Percentiles rank a stretch among this genome's conserved stretches.
Conservation (phyloP, 2,113 vertebrate genomes). For the Prietella phreatophila region DNA sequence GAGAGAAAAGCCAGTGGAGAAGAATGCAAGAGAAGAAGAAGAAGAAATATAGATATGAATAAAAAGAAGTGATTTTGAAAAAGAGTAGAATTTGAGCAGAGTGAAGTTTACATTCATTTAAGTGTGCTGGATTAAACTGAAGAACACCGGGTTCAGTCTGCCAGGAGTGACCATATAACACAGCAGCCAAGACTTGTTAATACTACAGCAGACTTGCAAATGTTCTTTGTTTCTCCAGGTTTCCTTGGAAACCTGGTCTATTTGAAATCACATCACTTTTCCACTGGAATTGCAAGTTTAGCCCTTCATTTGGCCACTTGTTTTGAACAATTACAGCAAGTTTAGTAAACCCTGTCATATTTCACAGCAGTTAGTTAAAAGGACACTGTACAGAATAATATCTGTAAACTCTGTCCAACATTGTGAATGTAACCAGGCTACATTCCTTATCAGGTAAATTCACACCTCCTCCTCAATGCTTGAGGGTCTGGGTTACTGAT, state of each 20-base stretch:
- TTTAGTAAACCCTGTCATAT: neutral
- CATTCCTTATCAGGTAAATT: neutral
- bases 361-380: slow-evolving; percentile 4
- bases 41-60: neutral
- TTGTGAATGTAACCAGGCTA: neutral
- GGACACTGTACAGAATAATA: neutral
- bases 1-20: neutral
- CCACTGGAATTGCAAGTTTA: slow-evolving; percentile 16
- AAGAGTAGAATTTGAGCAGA: neutral
- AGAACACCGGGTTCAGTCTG: neutral
- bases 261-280: slow-evolving; percentile 44
- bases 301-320: slow-evolving; percentile 12
- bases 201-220: neutral
- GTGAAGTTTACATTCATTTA: slow-evolving; percentile 27
- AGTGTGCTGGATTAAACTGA: slow-evolving; percentile 10
- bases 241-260: slow-evolving; percentile 43
- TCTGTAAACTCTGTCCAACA: neutral
- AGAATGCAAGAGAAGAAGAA: neutral
- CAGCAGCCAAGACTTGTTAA: slow-evolving; percentile 37
- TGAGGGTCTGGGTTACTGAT: too few relatives aligned
- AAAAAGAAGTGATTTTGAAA: neutral
- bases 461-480: neutral
- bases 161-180: slow-evolving; percentile 36
- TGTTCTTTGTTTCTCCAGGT: neutral
- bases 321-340: neutral